These are phyloP conservation scores for Sprattus sprattus DNA, from an alignment of 2,113 vertebrate genomes.

Conservation along the genomic window DNA sequence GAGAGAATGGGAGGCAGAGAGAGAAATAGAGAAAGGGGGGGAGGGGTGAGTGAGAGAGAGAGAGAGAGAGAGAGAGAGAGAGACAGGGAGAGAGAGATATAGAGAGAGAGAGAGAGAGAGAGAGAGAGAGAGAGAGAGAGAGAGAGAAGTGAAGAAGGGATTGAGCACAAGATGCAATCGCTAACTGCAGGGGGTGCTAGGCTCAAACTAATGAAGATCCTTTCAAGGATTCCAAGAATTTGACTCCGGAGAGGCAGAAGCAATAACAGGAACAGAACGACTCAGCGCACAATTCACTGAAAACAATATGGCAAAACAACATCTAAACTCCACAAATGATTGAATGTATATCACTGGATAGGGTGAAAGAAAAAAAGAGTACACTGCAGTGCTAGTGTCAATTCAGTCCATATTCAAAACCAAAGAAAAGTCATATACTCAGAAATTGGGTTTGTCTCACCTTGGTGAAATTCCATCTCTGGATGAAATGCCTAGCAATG, in stretches of 20 bases:
- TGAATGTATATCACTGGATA: not conserved
- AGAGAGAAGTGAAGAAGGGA: conserved; percentile 37
- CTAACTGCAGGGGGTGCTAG: conserved; percentile 78
- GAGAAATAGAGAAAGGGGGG: not conserved
- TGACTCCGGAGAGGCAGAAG: not conserved
- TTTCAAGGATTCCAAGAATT: conserved; percentile 21
- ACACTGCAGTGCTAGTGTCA: not conserved
- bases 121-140: not conserved
- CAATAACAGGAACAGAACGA: not conserved
- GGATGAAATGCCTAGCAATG: conserved; percentile 44
- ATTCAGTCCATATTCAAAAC: not conserved
- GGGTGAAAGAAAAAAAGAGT: not conserved
- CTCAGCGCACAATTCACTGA: not conserved
- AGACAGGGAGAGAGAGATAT: not conserved
- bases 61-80: not conserved
- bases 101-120: not conserved
- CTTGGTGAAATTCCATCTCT: conserved; percentile 58
- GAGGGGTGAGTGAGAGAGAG: not conserved
- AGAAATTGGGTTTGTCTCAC: conserved; percentile 19
- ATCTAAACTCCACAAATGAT: not conserved
- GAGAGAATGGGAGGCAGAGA: conserved; percentile 44
- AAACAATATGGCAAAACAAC: not conserved
- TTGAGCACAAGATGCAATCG: conserved; percentile 62
- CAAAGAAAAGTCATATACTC: not conserved
- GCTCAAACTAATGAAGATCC: conserved; percentile 69